phyloP scores from a whole-genome alignment of 2,797 vertebrate genomes.

The Austrolebias charrua region DNA sequence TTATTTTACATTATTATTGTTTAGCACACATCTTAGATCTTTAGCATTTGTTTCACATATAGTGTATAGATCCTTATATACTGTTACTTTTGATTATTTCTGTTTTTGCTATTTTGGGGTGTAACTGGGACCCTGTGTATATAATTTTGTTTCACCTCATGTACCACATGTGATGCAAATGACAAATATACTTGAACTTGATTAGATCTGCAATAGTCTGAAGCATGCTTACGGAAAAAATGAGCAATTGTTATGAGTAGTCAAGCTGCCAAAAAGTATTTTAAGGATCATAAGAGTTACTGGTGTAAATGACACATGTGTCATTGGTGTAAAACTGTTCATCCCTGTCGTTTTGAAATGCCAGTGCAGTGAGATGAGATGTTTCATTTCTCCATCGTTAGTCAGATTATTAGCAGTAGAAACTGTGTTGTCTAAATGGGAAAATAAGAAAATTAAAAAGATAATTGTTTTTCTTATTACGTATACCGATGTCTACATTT shows the following conservation, averaged over 20 bases:
- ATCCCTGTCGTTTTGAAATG: slow-evolving; percentile 10
- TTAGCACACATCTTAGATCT: too few relatives aligned
- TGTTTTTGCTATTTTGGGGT: too few relatives aligned
- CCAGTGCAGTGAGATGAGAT: background rate
- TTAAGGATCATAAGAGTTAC: background rate
- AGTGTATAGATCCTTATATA: too few relatives aligned
- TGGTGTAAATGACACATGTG: background rate
- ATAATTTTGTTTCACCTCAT: too few relatives aligned
- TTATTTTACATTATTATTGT: too few relatives aligned
- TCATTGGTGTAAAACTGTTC: background rate
- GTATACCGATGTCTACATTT: background rate
- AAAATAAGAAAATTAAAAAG: slow-evolving; percentile 24
- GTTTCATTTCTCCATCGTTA: slow-evolving; percentile 8
- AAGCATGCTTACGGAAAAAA: background rate
- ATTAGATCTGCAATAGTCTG: too few relatives aligned
- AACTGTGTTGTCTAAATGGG: background rate
- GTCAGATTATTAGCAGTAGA: slow-evolving; percentile 6
- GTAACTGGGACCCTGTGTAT: too few relatives aligned
- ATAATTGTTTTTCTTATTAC: background rate
- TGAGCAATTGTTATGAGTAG: background rate
- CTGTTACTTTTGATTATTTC: too few relatives aligned
- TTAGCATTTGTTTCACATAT: too few relatives aligned
- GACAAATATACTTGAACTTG: too few relatives aligned
- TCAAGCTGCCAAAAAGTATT: background rate
- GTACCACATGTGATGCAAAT: too few relatives aligned